Percentiles rank a stretch among this genome's conserved stretches.
These are phyloP conservation scores for Anastatus disparis DNA, from an alignment of 1,140 invertebrate species.

Conservation along the genomic window DNA sequence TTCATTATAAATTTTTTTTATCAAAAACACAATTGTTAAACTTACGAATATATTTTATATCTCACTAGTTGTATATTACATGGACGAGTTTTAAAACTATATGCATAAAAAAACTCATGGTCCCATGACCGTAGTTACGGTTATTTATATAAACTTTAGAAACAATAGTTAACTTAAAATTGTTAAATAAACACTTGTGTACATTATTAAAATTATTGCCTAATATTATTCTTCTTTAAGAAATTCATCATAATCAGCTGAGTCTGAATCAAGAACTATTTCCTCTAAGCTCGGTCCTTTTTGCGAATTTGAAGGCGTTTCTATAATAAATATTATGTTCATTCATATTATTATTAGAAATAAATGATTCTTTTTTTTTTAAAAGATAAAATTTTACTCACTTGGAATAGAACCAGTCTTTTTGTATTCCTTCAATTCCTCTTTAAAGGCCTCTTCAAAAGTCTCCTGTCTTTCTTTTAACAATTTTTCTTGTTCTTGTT, in stretches of 20 bases:
- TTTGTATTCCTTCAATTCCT: constrained; percentile 74
- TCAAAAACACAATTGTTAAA: not conserved
- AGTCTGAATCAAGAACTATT: constrained; percentile 67
- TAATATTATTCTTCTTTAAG: constrained; percentile 59
- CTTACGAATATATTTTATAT: constrained; percentile 10
- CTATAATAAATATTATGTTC: constrained; percentile 39
- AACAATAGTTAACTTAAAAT: not conserved
- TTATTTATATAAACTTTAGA: constrained; percentile 4
- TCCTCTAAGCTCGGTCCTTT: constrained; percentile 66
- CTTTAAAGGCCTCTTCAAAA: constrained; percentile 76
- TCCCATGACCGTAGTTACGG: not conserved
- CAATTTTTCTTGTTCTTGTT: constrained; percentile 68
- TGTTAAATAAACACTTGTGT: not conserved
- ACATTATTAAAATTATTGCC: not conserved
- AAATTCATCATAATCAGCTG: constrained; percentile 69
- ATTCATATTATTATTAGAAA: constrained; percentile 9
- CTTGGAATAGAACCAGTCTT: constrained; percentile 72
- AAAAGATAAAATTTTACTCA: constrained; percentile 56
- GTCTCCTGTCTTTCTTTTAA: constrained; percentile 74
- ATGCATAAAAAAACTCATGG: constrained; percentile 1
- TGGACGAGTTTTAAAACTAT: not conserved
- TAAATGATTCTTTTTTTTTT: constrained; percentile 30
- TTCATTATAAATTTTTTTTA: constrained; percentile 5
- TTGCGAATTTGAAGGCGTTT: constrained; percentile 53
- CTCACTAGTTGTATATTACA: constrained; percentile 18